phyloP scores from a whole-genome alignment of 2,797 vertebrate species.

The Odontamblyopus lacepedii region DNA sequence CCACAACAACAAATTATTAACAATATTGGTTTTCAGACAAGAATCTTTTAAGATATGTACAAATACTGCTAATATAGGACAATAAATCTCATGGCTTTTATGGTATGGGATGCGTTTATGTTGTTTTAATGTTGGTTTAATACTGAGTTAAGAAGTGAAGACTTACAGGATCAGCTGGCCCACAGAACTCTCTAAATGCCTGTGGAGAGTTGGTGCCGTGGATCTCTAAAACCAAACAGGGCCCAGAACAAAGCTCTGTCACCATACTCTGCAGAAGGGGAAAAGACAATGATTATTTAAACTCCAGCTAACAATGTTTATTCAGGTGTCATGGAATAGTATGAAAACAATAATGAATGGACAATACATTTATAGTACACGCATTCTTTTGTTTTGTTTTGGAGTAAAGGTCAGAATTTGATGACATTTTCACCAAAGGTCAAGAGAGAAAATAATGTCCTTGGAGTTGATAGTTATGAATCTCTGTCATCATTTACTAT shows the following conservation, averaged over 20 bases:
- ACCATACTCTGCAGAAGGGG: conserved; percentile 84
- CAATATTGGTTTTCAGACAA: background rate
- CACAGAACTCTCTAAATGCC: conserved; percentile 91
- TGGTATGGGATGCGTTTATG: background rate
- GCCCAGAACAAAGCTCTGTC: conserved; percentile 88
- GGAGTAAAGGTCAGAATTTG: background rate
- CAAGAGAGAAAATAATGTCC: background rate
- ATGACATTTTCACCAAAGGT: background rate
- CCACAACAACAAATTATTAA: too few species aligned
- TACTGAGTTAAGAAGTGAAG: background rate
- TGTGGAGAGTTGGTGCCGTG: conserved; percentile 73
- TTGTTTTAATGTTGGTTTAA: background rate
- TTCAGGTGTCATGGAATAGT: background rate
- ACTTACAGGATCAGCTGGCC: conserved; percentile 95
- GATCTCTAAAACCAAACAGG: conserved; percentile 91
- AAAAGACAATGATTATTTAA: background rate
- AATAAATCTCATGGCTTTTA: background rate
- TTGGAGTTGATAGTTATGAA: background rate
- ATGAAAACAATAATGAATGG: background rate
- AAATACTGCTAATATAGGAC: background rate
- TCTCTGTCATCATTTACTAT: background rate
- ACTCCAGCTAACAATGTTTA: background rate
- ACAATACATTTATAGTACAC: background rate
- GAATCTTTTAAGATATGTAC: background rate
- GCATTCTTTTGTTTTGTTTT: background rate